phyloP scores from a whole-genome alignment of 2,797 vertebrate species.

The Mormyrops attenuatus region DNA sequence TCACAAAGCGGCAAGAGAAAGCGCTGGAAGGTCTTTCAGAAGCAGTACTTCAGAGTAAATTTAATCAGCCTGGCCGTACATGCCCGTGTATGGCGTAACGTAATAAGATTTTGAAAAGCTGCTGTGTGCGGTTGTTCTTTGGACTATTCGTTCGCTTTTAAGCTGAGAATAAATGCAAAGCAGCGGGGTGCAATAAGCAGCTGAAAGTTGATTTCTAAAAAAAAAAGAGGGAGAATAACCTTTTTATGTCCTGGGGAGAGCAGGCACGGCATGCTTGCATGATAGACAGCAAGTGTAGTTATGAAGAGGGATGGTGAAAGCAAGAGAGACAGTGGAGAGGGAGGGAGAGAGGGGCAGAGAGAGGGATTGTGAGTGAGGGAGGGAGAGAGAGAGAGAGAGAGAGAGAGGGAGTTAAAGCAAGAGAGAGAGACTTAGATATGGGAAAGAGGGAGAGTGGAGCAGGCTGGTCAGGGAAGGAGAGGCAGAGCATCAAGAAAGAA shows the following conservation, averaged over 20 bases:
- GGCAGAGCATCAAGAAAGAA: not conserved
- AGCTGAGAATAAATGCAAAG: not conserved
- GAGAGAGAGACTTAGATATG: not conserved
- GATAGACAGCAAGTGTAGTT: slow-evolving; percentile 39
- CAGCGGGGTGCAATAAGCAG: slow-evolving; percentile 24
- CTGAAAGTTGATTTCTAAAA: slow-evolving; percentile 25
- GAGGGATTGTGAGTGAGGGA: slow-evolving; percentile 10
- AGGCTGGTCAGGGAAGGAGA: slow-evolving; percentile 2
- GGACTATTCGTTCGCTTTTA: not conserved
- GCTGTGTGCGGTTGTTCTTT: slow-evolving; percentile 8
- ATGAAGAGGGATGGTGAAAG: slow-evolving; percentile 9
- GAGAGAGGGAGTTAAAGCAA: not conserved
- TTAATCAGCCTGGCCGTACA: slow-evolving; percentile 11
- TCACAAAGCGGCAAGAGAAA: slow-evolving; percentile 10
- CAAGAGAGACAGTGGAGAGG: not conserved
- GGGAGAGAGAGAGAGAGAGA: not conserved
- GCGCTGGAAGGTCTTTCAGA: slow-evolving; percentile 5
- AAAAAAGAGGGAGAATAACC: slow-evolving; percentile 18
- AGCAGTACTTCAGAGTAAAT: slow-evolving; percentile 14
- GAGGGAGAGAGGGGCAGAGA: not conserved
- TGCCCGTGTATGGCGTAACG: not conserved
- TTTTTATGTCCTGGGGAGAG: slow-evolving; percentile 13
- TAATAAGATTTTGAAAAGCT: slow-evolving; percentile 12
- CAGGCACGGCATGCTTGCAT: slow-evolving; percentile 9
- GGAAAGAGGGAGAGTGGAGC: slow-evolving; percentile 1